These are phyloP conservation scores for Ceratina calcarata DNA, from an alignment of 1,140 invertebrate species.

Conservation along the genomic window DNA sequence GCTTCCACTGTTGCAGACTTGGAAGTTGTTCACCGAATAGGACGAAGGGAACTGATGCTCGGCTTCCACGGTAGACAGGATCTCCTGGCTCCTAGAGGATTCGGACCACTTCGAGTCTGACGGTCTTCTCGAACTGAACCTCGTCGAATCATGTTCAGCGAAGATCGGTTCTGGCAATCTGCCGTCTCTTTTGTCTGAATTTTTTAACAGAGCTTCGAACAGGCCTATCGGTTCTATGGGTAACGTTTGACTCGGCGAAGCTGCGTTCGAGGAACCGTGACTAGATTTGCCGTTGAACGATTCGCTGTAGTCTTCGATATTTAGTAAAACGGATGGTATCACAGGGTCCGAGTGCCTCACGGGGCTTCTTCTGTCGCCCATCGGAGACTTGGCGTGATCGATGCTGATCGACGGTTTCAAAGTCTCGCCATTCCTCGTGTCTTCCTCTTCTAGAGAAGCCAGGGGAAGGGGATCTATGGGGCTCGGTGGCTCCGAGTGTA, in stretches of 20 bases:
- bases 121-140: slow-evolving; percentile 74
- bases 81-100: slow-evolving; percentile 75
- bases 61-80: slow-evolving; percentile 65
- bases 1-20: slow-evolving; percentile 71
- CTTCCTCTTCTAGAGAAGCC: slow-evolving; percentile 56
- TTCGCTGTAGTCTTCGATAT: slow-evolving; percentile 70
- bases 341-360: slow-evolving; percentile 70
- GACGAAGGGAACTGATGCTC: slow-evolving; percentile 72
- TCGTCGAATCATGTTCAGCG: slow-evolving; percentile 72
- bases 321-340: slow-evolving; percentile 72
- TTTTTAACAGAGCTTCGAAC: slow-evolving; percentile 50
- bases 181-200: slow-evolving; percentile 54
- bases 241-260: neutral
- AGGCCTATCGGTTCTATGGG: slow-evolving; percentile 48
- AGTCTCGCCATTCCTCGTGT: slow-evolving; percentile 13
- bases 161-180: slow-evolving; percentile 66
- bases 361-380: slow-evolving; percentile 59
- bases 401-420: neutral
- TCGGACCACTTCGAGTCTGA: slow-evolving; percentile 77
- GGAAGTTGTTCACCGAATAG: slow-evolving; percentile 75
- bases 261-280: neutral
- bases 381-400: slow-evolving; percentile 20
- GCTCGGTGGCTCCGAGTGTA: slow-evolving; percentile 76
- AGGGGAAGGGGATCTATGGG: slow-evolving; percentile 70
- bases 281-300: neutral